Base-by-base conservation (phyloP, 2,797 vertebrate genomes). In the Oreochromis grahami region DNA sequence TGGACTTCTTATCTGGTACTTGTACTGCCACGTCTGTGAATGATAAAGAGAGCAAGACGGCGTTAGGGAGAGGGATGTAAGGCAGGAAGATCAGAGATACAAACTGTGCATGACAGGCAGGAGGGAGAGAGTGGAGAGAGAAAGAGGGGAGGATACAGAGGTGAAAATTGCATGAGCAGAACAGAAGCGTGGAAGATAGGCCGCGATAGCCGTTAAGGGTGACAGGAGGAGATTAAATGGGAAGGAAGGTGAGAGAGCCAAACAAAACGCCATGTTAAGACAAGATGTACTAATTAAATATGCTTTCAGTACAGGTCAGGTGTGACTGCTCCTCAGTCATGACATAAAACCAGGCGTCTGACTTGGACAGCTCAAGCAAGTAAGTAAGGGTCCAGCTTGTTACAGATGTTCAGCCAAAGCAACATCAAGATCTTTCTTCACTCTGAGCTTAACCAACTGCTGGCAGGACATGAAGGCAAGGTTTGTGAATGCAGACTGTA, bases 1-100 rank as follows among this genome's bases (percentile, higher is more conserved):
- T 98, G 85, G 99, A 99, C 93, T 99, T 99, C 93, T 99, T 99
- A 94, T 99, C 99, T 63, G 99, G 99, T 84, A 98, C 94, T 88
- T 97, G 97, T 78, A 99, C 98, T 1, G 98, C 98, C 92, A 99
- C 97, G 82, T 99, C 99, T 99, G 89, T 52, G 94, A 83, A 41
- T 53, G 56, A 51, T 26, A 32, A n/a, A 68, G 82, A 34, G 5
- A 58, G 80, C 19, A 29, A 63, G 56, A 17, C 19, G 6, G 21
- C 5, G 10, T 43, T 24, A 79, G 38, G 12, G 48, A 48, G 65
- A 34, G 32, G 51, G 32, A 81, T 13, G 24, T 17, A 19, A 63
- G 12, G 56, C 15, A 36, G 41, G 74, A 58, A 86, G 51, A 78
- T 82, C 21, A 77, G n/a, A 79, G 60, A 84, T 52, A 38, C 5